These are phyloP conservation scores for Rhopalosiphum maidis DNA, from an alignment of 1,140 invertebrate species.

Conservation along the genomic window DNA sequence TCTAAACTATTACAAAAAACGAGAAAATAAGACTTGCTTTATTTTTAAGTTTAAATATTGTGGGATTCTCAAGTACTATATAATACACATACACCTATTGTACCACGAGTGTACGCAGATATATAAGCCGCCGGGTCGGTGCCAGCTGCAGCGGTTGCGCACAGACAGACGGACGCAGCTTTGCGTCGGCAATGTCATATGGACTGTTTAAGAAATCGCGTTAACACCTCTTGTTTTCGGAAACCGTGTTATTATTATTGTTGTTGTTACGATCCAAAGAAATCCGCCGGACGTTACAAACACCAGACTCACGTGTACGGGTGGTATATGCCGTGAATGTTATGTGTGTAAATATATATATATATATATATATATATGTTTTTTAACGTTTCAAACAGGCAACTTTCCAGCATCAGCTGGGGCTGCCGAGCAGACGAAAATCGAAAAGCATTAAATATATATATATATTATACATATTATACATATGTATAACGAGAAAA, in stretches of 20 bases:
- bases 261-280: not conserved
- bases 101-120: not conserved
- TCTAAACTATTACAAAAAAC: not conserved
- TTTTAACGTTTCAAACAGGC: conserved; percentile 11
- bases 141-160: not conserved
- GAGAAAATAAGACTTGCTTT: not conserved
- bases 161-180: not conserved
- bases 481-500: not conserved
- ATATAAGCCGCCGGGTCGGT: not conserved
- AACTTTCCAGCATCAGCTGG: not conserved
- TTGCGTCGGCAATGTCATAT: not conserved
- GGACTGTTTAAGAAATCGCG: conserved; percentile 18
- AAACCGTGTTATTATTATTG: conserved; percentile 13
- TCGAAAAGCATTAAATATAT: not conserved
- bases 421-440: not conserved
- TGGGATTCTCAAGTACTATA: not conserved
- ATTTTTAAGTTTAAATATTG: not conserved
- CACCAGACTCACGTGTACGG: not conserved
- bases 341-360: not conserved
- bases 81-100: not conserved
- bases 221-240: not conserved
- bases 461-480: too few species aligned
- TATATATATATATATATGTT: not conserved
- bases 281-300: not conserved
- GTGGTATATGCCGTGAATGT: not conserved